Evolutionary conservation across 2,888 invertebrate genomes (phyloP).

Genomic region (Abscondita cerata): DNA sequence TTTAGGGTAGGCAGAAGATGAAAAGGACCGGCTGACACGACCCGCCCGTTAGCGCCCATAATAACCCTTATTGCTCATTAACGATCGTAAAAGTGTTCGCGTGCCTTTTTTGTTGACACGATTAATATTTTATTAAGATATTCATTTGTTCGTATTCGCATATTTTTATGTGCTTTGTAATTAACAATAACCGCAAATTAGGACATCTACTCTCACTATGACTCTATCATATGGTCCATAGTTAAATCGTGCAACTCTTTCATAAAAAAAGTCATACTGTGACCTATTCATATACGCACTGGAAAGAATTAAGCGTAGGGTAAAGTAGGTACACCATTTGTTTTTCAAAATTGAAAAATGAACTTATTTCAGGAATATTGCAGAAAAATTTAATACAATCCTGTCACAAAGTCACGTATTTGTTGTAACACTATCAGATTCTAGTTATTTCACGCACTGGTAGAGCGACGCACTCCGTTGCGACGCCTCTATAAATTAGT

Average conservation of each 20-base stretch:
- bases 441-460: slow-evolving; percentile 51
- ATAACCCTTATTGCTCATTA: slow-evolving; percentile 43
- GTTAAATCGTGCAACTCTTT: not conserved
- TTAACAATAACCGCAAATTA: no score
- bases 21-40: slow-evolving; percentile 20
- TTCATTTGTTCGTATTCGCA: slow-evolving; percentile 30
- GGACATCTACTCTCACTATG: no score
- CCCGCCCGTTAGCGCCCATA: slow-evolving; percentile 35
- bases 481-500: slow-evolving; percentile 28
- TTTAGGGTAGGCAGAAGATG: slow-evolving; percentile 29
- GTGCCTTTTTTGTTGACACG: slow-evolving; percentile 37
- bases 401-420: slow-evolving; percentile 23
- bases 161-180: slow-evolving; percentile 29
- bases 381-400: no score
- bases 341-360: no score
- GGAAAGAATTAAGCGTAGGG: not conserved
- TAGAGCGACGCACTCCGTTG: slow-evolving; percentile 43
- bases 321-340: no score
- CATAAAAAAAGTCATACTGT: slow-evolving; percentile 21
- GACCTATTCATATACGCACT: slow-evolving; percentile 31
- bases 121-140: slow-evolving; percentile 29
- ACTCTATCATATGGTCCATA: no score
- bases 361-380: no score
- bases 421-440: not conserved
- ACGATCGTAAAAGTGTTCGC: slow-evolving; percentile 42